A percentile compares a stretch with the other conserved stretches of the same genome.
Conservation (phyloP, 1,140 invertebrate genomes). For the Drosophila mojavensis region DNA sequence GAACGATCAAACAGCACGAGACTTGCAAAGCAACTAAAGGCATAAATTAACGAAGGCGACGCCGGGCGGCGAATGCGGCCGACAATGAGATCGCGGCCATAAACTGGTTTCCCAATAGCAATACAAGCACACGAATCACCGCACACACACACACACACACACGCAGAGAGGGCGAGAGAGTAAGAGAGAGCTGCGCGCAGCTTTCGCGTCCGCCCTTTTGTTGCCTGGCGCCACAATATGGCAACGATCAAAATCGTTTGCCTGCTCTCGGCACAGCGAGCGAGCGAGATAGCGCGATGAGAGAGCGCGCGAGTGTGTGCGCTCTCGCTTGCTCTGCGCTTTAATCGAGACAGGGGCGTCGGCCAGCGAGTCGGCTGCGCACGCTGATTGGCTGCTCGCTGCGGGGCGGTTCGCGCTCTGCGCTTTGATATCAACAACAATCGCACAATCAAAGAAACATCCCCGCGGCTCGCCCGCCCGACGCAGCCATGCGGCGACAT, state of each 20-base stretch:
- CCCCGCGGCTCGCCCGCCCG: constrained; percentile 17
- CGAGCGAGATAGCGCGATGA: constrained; percentile 21
- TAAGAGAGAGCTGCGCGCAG: constrained; percentile 53
- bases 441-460: constrained; percentile 27
- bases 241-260: constrained; percentile 70
- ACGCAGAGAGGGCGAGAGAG: not conserved
- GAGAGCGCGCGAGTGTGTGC: constrained; percentile 10
- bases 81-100: constrained; percentile 71
- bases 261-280: constrained; percentile 22
- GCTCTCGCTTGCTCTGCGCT: constrained; percentile 38
- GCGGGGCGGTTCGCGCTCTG: constrained; percentile 57
- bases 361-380: constrained; percentile 42
- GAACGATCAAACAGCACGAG: constrained; percentile 81
- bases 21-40: constrained; percentile 83
- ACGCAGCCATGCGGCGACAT: constrained; percentile 6
- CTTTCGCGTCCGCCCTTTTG: constrained; percentile 74
- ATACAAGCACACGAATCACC: constrained; percentile 30
- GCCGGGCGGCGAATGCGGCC: constrained; percentile 62
- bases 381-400: constrained; percentile 59
- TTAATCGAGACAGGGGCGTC: constrained; percentile 60
- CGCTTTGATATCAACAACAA: constrained; percentile 61
- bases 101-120: constrained; percentile 67
- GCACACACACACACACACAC: constrained; percentile 19
- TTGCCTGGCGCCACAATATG: constrained; percentile 67
- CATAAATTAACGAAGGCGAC: constrained; percentile 83